These are phyloP conservation scores for Chiroxiphia lanceolata DNA, from an alignment of 2,797 vertebrate species.

Conservation along the genomic window DNA sequence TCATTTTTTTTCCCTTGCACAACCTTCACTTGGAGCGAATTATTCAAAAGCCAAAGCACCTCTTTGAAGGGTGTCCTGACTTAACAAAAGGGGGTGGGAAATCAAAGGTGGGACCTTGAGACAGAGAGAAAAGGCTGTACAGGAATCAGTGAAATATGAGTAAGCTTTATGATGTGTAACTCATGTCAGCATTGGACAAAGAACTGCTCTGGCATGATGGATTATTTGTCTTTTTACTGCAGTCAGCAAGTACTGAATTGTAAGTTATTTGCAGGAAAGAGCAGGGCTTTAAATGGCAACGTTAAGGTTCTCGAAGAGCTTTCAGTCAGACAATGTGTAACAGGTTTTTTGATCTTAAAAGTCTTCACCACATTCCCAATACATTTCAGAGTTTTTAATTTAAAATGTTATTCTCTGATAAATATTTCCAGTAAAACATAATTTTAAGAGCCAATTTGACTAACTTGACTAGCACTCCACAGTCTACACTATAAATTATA, in stretches of 20 bases:
- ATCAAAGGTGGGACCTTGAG: background rate
- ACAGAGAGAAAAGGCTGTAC: background rate
- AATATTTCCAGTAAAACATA: background rate
- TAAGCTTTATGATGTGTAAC: background rate
- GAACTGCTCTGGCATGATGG: background rate
- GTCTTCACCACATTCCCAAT: background rate
- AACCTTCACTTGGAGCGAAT: background rate
- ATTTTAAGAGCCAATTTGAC: background rate
- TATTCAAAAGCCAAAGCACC: background rate
- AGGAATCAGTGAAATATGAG: background rate
- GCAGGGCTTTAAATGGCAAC: background rate
- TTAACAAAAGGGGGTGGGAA: background rate
- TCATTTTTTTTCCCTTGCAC: background rate
- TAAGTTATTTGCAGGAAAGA: background rate
- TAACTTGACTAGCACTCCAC: background rate
- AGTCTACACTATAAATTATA: background rate
- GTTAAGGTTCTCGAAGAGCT: background rate
- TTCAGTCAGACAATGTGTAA: background rate
- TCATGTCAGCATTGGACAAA: background rate
- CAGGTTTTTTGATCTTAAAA: background rate
- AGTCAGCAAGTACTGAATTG: background rate
- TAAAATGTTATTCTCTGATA: background rate
- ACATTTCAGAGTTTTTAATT: background rate
- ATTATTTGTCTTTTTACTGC: background rate
- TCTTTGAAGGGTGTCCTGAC: background rate